Percentiles rank a stretch among this genome's conserved stretches.
phyloP scores from a whole-genome alignment of 1,140 invertebrate genomes.

The Ooceraea biroi region DNA sequence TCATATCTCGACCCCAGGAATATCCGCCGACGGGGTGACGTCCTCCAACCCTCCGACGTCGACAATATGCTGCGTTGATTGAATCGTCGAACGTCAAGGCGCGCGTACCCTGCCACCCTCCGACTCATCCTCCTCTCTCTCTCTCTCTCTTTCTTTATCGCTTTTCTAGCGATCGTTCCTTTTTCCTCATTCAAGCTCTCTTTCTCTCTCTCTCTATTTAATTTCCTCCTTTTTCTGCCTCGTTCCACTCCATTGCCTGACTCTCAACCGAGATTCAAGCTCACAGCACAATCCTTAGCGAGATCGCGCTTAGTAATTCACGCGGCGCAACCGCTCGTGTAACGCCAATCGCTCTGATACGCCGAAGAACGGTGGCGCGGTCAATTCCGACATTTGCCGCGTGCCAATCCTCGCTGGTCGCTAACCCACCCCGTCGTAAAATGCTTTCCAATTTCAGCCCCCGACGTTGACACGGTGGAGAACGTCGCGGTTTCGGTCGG shows the following conservation, averaged over 20 bases:
- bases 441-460: constrained; percentile 45
- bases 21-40: constrained; percentile 77
- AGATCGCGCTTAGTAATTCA: constrained; percentile 57
- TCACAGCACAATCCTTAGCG: constrained; percentile 36
- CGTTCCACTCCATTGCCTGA: constrained; percentile 43
- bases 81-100: constrained; percentile 77
- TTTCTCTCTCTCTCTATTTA: not conserved
- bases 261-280: constrained; percentile 1
- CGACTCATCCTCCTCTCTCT: not conserved
- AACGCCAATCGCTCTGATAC: constrained; percentile 43
- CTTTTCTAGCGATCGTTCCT: not conserved
- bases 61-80: constrained; percentile 80
- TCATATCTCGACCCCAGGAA: constrained; percentile 78
- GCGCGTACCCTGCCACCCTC: not conserved
- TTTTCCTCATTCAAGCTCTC: not conserved
- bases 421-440: constrained; percentile 30
- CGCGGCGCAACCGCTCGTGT: constrained; percentile 42
- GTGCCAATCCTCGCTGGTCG: constrained; percentile 35
- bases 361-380: constrained; percentile 22
- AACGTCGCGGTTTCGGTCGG: constrained; percentile 20
- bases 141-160: not conserved
- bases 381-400: constrained; percentile 22
- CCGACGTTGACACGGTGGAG: constrained; percentile 40
- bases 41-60: constrained; percentile 72
- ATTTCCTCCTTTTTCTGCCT: not conserved